Evolutionary conservation across 2,797 vertebrate genomes (phyloP), one percentile per base, ranked within the genome.

Genomic region (Kryptopterus vitreolus): DNA sequence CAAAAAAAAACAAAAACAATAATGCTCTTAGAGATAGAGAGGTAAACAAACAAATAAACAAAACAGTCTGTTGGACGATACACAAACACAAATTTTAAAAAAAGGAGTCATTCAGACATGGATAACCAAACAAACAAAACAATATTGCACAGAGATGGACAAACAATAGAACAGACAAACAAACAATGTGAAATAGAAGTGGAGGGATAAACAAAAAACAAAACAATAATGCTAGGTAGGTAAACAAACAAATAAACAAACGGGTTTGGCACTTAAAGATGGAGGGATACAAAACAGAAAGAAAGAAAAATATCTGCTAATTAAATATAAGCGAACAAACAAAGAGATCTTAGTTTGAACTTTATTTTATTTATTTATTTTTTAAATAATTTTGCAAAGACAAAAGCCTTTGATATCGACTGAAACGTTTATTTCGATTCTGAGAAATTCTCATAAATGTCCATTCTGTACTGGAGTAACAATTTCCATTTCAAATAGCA

Each of bases 391-490:
- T 4, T 46, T 31, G 29, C 68, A 76, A 24, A 78, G 4, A 79
- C 46, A 81, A 73, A 50, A 81, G 22, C 55, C 58, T 52, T 66
- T 8, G 52, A 86, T 79, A 78, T 11, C 31, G 50, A 79, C 3
- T 69, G 62, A 26, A 59, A 53, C 53, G 66, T 86, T 87, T 84
- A 82, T 85, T 83, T 57, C 55, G 52, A 71, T 76, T 73, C 62
- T 57, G 55, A 77, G 86, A 85, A 77, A 86, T 86, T 83, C 79
- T 87, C 62, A 74, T 86, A 85, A 76, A 86, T 85, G 82, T 69
- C 87, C 62, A 89, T 90, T 87, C 86, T 90, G 86, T 87, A 81
- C 52, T 61, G 29, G 63, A 84, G 20, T 80, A 83, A 84, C 76
- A 48, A 73, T 72, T 81, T 81, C 75, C 76, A 77, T 62, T 72